Evolutionary conservation across 1,140 invertebrate species (phyloP).

Genomic region (Ladona fulva): DNA sequence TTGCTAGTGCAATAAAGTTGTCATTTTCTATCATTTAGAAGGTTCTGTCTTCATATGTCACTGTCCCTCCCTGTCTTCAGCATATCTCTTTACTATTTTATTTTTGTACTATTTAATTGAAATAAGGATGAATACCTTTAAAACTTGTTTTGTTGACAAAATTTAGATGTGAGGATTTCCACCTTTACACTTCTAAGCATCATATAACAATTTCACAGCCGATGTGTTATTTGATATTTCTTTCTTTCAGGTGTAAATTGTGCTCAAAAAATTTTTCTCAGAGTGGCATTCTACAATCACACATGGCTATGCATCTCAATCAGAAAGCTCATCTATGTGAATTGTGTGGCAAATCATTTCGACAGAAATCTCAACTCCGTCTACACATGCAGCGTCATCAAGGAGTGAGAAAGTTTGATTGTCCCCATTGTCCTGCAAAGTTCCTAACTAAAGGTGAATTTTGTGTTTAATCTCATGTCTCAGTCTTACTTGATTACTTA

Average conservation of each 20-base stretch:
- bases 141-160: too few species aligned
- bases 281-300: conserved; percentile 35
- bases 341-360: conserved; percentile 38
- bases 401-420: conserved; percentile 32
- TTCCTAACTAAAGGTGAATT: conserved; percentile 37
- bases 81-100: too few species aligned
- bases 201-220: too few species aligned
- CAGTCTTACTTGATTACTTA: too few species aligned
- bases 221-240: too few species aligned
- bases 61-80: too few species aligned
- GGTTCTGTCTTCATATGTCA: too few species aligned
- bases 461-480: conserved; percentile 16
- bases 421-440: conserved; percentile 31
- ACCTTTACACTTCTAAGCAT: background rate
- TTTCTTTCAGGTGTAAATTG: conserved; percentile 32
- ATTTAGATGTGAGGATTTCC: too few species aligned
- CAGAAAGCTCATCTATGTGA: conserved; percentile 37
- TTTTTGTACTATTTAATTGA: too few species aligned
- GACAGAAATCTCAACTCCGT: conserved; percentile 37
- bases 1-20: too few species aligned
- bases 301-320: conserved; percentile 36
- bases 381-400: conserved; percentile 36
- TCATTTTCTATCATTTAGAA: too few species aligned
- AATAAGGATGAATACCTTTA: too few species aligned
- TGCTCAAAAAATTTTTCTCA: conserved; percentile 37